Base-by-base conservation (phyloP, 2,113 vertebrate genomes). In the Muntiacus reevesi region DNA sequence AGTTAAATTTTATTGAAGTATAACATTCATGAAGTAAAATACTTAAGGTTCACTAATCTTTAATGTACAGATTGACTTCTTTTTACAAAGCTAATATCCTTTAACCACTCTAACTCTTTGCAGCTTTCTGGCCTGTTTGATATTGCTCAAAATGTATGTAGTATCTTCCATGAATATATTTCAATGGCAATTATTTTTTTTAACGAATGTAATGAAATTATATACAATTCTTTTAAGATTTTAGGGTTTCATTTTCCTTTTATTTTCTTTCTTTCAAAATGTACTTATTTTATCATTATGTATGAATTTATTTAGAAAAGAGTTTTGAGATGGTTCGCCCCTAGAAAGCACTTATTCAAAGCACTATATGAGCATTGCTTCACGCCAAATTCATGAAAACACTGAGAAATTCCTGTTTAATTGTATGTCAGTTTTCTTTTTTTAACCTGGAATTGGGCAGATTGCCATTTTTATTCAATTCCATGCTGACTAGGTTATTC, bases 331-430 rank as follows among this genome's bases (percentile, higher is more conserved):
- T 11, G 43, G 27, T 36, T 2, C 0, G 8, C 2, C 25, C 27
- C 27, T 19, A 64, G 82, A n/a, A 62, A 86, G 15, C 2, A 52
- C 23, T 23, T 59, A 21, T 25, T 76, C 11, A 45, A 45, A 13
- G 23, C 71, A 57, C 10, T 33, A 6, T 23, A 4, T 1, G 17
- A 40, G 5, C 11, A 43, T 21, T 15, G 0, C 8, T 54, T 87
- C 12, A 28, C 40, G 19, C 81, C 43, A 90, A 90, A 94, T 43
- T 89, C 13, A 45, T 47, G n/a, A 76, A 50, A 90, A 81, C 33
- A 88, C 9, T 30, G 55, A 94, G 11, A 28, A 5, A 1, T 43
- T 76, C n/a, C 28, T 64, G 6, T 76, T 10, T 25, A 59, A 88
- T 33, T 84, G 33, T n/a, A 71, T 17, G 13, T 57, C 16, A 6